phyloP scores from a whole-genome alignment of 2,888 invertebrate genomes.

The Argynnis bischoffii region DNA sequence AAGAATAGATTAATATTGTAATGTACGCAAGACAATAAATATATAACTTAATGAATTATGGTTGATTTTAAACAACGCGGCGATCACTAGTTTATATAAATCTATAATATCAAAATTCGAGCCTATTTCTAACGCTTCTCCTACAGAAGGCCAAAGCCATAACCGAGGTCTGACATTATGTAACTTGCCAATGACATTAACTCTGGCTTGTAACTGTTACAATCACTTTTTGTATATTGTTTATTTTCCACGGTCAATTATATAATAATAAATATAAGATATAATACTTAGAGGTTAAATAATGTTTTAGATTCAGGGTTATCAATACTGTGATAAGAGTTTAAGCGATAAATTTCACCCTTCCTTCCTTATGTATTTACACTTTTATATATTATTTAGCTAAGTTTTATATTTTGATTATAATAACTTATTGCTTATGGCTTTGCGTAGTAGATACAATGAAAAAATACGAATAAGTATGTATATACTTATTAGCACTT shows the following conservation, averaged over 20 bases:
- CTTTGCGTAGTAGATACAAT: too few species aligned
- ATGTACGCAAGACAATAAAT: too few species aligned
- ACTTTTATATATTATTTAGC: too few species aligned
- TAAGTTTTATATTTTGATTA: too few species aligned
- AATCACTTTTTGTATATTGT: conserved; percentile 29
- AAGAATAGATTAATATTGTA: too few species aligned
- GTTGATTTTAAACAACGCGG: too few species aligned
- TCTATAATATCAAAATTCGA: too few species aligned
- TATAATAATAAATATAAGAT: conserved; percentile 13
- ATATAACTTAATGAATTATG: too few species aligned
- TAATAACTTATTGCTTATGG: too few species aligned
- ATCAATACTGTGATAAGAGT: conserved; percentile 1
- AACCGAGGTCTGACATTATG: conserved; percentile 14
- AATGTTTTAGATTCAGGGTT: conserved; percentile 9
- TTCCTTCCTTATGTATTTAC: neutral
- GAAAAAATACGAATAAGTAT: too few species aligned
- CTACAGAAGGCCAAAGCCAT: conserved; percentile 12
- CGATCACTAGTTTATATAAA: too few species aligned
- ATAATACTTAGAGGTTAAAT: conserved; percentile 11
- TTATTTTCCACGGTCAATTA: conserved; percentile 28
- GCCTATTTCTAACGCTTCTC: conserved; percentile 13
- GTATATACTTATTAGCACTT: too few species aligned
- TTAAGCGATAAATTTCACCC: neutral
- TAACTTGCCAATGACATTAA: conserved; percentile 28
- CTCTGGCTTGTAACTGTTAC: conserved; percentile 18